A percentile compares a stretch with the other conserved stretches of the same genome.
phyloP scores from a whole-genome alignment of 2,113 vertebrate genomes.

The Etheostoma cragini region DNA sequence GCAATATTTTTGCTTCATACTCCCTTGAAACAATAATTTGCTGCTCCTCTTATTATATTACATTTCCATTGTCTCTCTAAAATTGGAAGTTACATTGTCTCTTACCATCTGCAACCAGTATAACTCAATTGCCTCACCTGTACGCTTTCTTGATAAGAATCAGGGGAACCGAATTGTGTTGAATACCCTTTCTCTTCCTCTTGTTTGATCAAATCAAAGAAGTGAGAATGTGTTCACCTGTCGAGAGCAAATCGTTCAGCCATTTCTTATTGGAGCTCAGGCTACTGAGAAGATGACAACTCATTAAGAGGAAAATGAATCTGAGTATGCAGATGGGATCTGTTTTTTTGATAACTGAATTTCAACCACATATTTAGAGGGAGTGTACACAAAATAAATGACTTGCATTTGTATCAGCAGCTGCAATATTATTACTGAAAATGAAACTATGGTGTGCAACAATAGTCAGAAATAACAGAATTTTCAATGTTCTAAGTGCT shows the following conservation, averaged over 20 bases:
- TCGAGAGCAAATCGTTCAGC: conserved; percentile 46
- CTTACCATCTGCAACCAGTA: conserved; percentile 31
- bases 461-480: conserved; percentile 35
- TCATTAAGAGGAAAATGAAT: conserved; percentile 74
- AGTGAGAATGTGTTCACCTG: conserved; percentile 38
- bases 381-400: conserved; percentile 60
- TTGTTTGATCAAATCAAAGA: conserved; percentile 58
- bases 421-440: conserved; percentile 56
- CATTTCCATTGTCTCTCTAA: conserved; percentile 31
- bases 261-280: conserved; percentile 42
- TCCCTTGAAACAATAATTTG: conserved; percentile 25
- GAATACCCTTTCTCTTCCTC: conserved; percentile 27
- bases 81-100: conserved; percentile 38
- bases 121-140: conserved; percentile 50
- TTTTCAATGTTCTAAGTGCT: conserved; percentile 31
- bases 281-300: conserved; percentile 65
- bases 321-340: conserved; percentile 67
- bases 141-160: conserved; percentile 26
- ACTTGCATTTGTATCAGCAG: conserved; percentile 57
- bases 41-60: conserved; percentile 32
- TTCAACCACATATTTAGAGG: conserved; percentile 69
- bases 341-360: conserved; percentile 69
- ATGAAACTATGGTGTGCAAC: conserved; percentile 43
- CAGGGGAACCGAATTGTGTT: conserved; percentile 39
- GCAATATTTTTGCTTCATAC: conserved; percentile 5